phyloP scores from a whole-genome alignment of 2,888 invertebrate genomes.

The Thera obeliscata region DNA sequence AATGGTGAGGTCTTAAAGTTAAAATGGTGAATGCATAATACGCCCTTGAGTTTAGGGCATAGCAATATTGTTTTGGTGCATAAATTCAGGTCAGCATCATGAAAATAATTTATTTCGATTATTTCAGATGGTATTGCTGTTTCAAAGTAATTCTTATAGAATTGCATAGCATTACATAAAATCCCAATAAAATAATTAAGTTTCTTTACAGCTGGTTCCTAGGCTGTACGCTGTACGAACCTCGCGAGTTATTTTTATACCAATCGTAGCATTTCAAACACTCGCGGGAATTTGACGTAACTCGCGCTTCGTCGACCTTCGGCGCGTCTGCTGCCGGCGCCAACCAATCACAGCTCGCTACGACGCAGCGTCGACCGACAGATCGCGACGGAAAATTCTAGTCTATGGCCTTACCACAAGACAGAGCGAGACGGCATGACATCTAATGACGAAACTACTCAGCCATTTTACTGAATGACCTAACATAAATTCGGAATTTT shows the following conservation, averaged over 20 bases:
- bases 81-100: too few species aligned
- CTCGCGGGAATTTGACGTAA: slow-evolving; percentile 47
- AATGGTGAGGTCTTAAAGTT: too few species aligned
- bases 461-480: slow-evolving; percentile 66
- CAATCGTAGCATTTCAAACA: slow-evolving; percentile 30
- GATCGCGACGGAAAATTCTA: slow-evolving; percentile 52
- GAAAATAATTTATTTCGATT: too few species aligned
- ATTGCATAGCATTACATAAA: too few species aligned
- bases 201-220: too few species aligned
- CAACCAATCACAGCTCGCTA: slow-evolving; percentile 48
- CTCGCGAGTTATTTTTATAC: not conserved
- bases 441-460: slow-evolving; percentile 65
- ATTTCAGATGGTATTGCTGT: too few species aligned
- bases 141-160: too few species aligned
- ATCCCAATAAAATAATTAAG: too few species aligned
- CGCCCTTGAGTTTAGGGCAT: too few species aligned
- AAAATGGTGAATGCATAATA: too few species aligned
- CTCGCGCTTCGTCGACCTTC: slow-evolving; percentile 36
- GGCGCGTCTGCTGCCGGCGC: slow-evolving; percentile 21
- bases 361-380: slow-evolving; percentile 44
- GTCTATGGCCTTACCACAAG: slow-evolving; percentile 30
- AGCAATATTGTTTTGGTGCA: too few species aligned
- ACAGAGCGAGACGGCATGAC: slow-evolving; percentile 57
- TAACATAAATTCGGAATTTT: slow-evolving; percentile 64
- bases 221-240: too few species aligned